Evolutionary conservation across 2,888 invertebrate genomes (phyloP).

Genomic region (Tanytarsus gracilentus): DNA sequence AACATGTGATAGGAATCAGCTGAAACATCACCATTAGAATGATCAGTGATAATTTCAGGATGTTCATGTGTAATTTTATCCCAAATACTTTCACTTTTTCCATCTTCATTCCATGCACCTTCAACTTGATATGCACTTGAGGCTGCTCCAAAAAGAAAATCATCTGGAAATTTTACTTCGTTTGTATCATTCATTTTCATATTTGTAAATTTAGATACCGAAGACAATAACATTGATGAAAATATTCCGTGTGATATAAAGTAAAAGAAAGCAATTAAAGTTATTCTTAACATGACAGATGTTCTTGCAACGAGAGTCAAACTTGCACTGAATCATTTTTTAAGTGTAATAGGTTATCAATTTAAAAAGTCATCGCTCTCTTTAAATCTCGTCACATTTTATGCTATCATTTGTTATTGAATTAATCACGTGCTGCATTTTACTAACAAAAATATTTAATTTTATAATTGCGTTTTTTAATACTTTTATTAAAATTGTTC

Average conservation of each 20-base stretch:
- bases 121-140: constrained; percentile 54
- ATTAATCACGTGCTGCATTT: too few species aligned
- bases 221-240: neutral
- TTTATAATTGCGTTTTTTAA: neutral
- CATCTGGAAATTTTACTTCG: constrained; percentile 22
- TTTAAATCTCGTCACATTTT: too few species aligned
- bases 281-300: too few species aligned
- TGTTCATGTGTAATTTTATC: constrained; percentile 45
- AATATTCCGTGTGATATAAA: too few species aligned
- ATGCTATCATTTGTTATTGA: too few species aligned
- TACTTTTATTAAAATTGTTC: neutral
- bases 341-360: neutral
- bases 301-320: too few species aligned
- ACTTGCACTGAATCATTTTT: neutral
- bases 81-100: constrained; percentile 57
- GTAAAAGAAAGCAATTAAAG: too few species aligned
- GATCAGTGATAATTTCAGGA: constrained; percentile 40
- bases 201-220: neutral
- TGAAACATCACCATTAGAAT: constrained; percentile 54
- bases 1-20: constrained; percentile 56
- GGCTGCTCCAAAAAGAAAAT: constrained; percentile 28
- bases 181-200: neutral
- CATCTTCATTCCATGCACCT: constrained; percentile 53
- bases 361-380: too few species aligned
- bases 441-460: too few species aligned